Evolutionary conservation across 2,888 invertebrate species (phyloP).

Genomic region (Scaptomyza tumidula): DNA sequence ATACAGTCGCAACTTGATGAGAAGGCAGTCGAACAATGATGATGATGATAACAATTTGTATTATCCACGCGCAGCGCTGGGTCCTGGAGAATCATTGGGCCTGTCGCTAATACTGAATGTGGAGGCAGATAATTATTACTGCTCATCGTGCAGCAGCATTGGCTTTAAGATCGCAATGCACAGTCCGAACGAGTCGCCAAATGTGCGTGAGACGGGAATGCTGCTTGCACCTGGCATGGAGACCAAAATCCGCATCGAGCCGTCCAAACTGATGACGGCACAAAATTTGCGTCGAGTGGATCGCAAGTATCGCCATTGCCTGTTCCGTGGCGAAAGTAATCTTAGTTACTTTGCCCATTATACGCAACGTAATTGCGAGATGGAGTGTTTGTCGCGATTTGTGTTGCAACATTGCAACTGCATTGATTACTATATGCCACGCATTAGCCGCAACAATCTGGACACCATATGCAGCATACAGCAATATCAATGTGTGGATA

Average conservation of each 20-base stretch:
- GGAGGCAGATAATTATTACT: constrained; percentile 90
- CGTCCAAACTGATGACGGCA: constrained; percentile 74
- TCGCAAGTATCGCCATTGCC: constrained; percentile 86
- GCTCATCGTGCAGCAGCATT: constrained; percentile 89
- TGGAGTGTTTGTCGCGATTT: constrained; percentile 91
- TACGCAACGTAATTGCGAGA: constrained; percentile 90
- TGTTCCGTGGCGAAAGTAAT: constrained; percentile 89
- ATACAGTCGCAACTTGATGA: constrained; percentile 81
- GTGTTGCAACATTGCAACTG: constrained; percentile 84
- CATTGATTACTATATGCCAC: constrained; percentile 83
- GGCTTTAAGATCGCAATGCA: constrained; percentile 82
- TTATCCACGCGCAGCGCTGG: constrained; percentile 85
- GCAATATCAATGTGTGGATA: constrained; percentile 86
- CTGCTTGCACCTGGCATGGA: constrained; percentile 75
- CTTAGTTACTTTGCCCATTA: constrained; percentile 89
- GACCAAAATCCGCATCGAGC: constrained; percentile 78
- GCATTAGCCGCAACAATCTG: constrained; percentile 86
- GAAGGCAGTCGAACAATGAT: too few species aligned
- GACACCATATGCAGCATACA: constrained; percentile 89
- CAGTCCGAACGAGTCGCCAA: constrained; percentile 81
- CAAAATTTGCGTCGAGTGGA: constrained; percentile 64
- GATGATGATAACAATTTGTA: constrained; percentile 80
- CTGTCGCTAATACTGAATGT: constrained; percentile 89
- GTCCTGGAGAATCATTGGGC: constrained; percentile 90
- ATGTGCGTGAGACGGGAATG: constrained; percentile 79